These are phyloP conservation scores for Nasonovia ribisnigri DNA, from an alignment of 2,888 invertebrate genomes.

Conservation along the genomic window DNA sequence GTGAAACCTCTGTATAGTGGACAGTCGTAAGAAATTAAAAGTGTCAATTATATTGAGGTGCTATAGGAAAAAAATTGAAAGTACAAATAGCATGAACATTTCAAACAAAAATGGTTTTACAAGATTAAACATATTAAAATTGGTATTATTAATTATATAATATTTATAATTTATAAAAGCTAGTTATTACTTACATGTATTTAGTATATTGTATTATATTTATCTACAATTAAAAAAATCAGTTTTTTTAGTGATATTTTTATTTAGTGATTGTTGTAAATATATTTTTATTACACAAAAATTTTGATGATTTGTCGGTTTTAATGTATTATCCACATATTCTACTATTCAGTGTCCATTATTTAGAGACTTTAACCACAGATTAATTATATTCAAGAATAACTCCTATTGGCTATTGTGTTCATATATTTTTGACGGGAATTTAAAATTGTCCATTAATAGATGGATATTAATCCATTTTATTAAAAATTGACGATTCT, in stretches of 20 bases:
- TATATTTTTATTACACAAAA: not conserved
- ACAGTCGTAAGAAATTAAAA: not conserved
- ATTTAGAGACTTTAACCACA: no score
- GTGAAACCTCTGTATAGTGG: not conserved
- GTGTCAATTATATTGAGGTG: not conserved
- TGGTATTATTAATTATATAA: no score
- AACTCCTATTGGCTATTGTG: not conserved
- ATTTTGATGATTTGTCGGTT: not conserved
- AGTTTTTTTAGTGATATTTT: no score
- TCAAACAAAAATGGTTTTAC: not conserved
- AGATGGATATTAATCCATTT: no score
- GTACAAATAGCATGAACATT: not conserved
- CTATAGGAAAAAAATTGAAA: not conserved
- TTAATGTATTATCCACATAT: not conserved
- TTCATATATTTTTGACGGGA: not conserved
- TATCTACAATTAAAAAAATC: no score
- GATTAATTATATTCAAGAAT: no score
- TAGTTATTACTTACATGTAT: not conserved
- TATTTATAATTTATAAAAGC: not conserved
- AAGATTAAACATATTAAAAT: not conserved
- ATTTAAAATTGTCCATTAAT: not conserved
- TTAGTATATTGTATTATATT: no score
- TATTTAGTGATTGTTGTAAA: no score
- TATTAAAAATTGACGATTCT: no score
- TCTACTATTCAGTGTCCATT: no score